These are phyloP conservation scores for Cyclopterus lumpus DNA, from an alignment of 2,797 vertebrate species.

Conservation along the genomic window DNA sequence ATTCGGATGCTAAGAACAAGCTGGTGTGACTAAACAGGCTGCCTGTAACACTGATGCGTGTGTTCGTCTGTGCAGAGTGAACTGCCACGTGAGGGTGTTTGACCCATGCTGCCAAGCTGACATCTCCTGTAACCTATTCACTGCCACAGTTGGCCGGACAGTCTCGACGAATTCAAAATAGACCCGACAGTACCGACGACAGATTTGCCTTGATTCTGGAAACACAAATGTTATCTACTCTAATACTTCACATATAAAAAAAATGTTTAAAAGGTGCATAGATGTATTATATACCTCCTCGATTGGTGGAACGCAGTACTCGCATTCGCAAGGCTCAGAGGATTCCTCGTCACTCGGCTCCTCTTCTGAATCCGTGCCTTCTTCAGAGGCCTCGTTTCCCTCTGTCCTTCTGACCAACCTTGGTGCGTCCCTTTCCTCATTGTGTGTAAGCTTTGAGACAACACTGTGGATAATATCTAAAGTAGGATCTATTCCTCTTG, in stretches of 20 bases:
- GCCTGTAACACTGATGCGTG: slow-evolving; percentile 35
- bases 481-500: slow-evolving; percentile 31
- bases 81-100: slow-evolving; percentile 44
- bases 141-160: slow-evolving; percentile 4
- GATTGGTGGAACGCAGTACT: slow-evolving; percentile 78
- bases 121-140: slow-evolving; percentile 36
- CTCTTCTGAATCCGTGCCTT: slow-evolving; percentile 73
- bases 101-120: slow-evolving; percentile 60
- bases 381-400: slow-evolving; percentile 47
- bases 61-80: slow-evolving; percentile 34
- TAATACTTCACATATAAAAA: neutral
- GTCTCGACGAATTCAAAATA: slow-evolving; percentile 23
- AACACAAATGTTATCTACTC: slow-evolving; percentile 9
- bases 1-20: slow-evolving; percentile 72
- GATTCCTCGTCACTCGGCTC: slow-evolving; percentile 75
- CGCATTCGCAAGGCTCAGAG: slow-evolving; percentile 79
- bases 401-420: slow-evolving; percentile 32
- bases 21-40: slow-evolving; percentile 41
- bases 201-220: neutral
- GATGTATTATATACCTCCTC: slow-evolving; percentile 74
- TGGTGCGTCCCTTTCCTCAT: neutral
- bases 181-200: neutral
- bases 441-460: slow-evolving; percentile 22
- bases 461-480: slow-evolving; percentile 74
- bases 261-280: slow-evolving; percentile 25